Conservation (phyloP, 2,797 vertebrate species). For the Brotula barbata region DNA sequence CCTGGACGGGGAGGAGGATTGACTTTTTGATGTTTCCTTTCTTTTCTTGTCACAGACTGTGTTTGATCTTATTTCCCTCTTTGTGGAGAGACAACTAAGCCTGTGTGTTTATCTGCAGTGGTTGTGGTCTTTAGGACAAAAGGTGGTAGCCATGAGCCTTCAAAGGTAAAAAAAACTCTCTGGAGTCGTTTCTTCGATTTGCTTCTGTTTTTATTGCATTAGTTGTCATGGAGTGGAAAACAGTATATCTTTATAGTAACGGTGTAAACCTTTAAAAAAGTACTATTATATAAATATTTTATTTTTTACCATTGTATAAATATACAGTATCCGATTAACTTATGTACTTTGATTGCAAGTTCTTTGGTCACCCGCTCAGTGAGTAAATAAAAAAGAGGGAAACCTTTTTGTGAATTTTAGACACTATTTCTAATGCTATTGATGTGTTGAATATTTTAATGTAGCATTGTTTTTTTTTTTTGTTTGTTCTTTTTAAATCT, state of each 20-base stretch:
- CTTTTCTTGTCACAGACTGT: conserved; percentile 75
- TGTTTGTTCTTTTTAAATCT: conserved; percentile 42
- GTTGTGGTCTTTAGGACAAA: conserved; percentile 80
- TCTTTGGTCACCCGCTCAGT: conserved; percentile 67
- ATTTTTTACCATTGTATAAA: conserved; percentile 87
- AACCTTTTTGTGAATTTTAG: conserved; percentile 75
- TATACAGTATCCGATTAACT: conserved; percentile 83
- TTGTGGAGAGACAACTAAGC: conserved; percentile 65
- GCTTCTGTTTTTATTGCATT: conserved; percentile 79
- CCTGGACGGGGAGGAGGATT: conserved; percentile 58
- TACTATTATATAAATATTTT: conserved; percentile 81
- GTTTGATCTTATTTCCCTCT: conserved; percentile 77
- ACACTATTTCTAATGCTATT: conserved; percentile 79
- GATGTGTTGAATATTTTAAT: conserved; percentile 77
- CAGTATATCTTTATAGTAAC: conserved; percentile 84
- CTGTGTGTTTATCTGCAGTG: conserved; percentile 78
- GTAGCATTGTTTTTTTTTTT: conserved; percentile 60
- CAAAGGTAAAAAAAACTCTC: conserved; percentile 74
- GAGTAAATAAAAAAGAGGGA: conserved; percentile 63
- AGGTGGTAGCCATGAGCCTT: conserved; percentile 83
- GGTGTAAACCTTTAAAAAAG: conserved; percentile 77
- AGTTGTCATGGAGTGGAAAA: conserved; percentile 84
- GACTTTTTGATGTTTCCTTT: conserved; percentile 76
- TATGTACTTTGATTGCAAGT: conserved; percentile 81
- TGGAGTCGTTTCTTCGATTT: conserved; percentile 71